Percentiles rank a stretch among this genome's conserved stretches.
Conservation (phyloP, 2,888 invertebrate species). For the Sepiola atlantica region DNA sequence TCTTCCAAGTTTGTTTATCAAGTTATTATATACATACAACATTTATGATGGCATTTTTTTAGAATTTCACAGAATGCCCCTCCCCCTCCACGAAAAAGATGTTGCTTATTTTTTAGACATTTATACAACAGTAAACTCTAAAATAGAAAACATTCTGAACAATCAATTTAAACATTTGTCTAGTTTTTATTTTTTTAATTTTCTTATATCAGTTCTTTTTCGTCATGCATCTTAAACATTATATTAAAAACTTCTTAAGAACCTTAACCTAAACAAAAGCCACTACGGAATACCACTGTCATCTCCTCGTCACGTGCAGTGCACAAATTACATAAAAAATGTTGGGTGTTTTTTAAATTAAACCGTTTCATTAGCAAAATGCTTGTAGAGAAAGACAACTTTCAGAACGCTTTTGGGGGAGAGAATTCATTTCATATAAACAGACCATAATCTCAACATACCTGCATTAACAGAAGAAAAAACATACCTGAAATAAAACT, state of each 20-base stretch:
- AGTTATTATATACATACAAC: neutral
- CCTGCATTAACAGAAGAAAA: neutral
- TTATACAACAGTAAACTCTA: neutral
- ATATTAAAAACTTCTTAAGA: neutral
- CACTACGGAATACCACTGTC: neutral
- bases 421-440: neutral
- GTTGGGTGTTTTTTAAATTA: neutral
- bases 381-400: neutral
- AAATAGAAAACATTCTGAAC: neutral
- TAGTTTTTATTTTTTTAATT: neutral
- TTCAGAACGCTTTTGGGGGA: neutral
- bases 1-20: neutral
- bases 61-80: neutral
- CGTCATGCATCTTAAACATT: neutral
- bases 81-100: neutral
- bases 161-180: no score
- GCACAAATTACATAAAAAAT: neutral
- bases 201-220: neutral
- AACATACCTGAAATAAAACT: neutral
- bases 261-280: neutral
- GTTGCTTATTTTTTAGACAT: neutral
- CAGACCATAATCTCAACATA: neutral
- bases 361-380: neutral
- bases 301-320: neutral
- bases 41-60: neutral